Evolutionary conservation across 2,888 invertebrate genomes (phyloP).

Genomic region (Iphiclides podalirius): DNA sequence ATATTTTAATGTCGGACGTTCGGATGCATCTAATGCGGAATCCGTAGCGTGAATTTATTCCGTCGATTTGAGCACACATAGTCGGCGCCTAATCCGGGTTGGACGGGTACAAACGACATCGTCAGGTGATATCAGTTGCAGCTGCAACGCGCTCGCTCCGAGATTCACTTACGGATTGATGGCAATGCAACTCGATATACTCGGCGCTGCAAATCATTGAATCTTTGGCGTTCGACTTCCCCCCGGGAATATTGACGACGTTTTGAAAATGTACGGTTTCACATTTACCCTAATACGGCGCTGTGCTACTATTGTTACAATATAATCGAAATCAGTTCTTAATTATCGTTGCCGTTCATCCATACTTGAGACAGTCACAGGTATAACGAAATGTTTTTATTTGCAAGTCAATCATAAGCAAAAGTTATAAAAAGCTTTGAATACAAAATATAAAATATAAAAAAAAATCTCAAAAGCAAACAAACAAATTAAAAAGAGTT

Average conservation of each 20-base stretch:
- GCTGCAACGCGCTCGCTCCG: slow-evolving; percentile 50
- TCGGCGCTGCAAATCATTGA: slow-evolving; percentile 47
- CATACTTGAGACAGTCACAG: too few relatives aligned
- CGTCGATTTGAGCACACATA: slow-evolving; percentile 46
- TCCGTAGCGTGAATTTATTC: slow-evolving; percentile 49
- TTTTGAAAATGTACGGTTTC: background rate
- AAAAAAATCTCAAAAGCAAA: too few relatives aligned
- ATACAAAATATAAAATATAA: too few relatives aligned
- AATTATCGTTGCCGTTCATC: too few relatives aligned
- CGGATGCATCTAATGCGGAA: slow-evolving; percentile 31
- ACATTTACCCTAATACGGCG: too few relatives aligned
- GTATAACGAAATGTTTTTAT: too few relatives aligned
- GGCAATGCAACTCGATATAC: slow-evolving; percentile 57
- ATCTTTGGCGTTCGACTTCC: slow-evolving; percentile 22
- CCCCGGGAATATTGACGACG: slow-evolving; percentile 5
- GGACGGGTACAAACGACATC: slow-evolving; percentile 66
- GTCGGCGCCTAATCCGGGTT: slow-evolving; percentile 48
- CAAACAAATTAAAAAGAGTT: too few relatives aligned
- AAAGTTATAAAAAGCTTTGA: too few relatives aligned
- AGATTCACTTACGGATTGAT: slow-evolving; percentile 69
- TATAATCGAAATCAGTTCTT: too few relatives aligned
- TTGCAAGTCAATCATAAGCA: too few relatives aligned
- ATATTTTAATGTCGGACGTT: slow-evolving; percentile 20
- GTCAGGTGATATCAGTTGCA: slow-evolving; percentile 67
- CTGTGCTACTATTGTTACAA: too few relatives aligned